These are phyloP conservation scores for Mamestra configurata DNA, from an alignment of 1,140 invertebrate species.

Conservation along the genomic window DNA sequence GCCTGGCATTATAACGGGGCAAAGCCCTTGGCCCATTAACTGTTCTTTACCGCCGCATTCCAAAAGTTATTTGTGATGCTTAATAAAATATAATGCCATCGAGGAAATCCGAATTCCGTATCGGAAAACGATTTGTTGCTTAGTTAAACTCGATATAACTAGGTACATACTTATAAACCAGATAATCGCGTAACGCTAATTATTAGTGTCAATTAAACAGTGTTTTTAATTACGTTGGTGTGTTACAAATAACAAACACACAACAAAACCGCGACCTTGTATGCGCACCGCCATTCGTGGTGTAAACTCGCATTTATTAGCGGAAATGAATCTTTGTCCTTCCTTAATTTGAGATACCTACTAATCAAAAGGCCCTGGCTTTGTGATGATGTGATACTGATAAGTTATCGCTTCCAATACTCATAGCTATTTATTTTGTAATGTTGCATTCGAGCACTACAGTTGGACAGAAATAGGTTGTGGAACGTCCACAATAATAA, in stretches of 20 bases:
- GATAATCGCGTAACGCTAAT: constrained; percentile 14
- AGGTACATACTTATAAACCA: background rate
- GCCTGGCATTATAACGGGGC: constrained; percentile 61
- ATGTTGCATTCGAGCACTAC: background rate
- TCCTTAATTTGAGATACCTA: background rate
- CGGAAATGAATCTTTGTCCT: background rate
- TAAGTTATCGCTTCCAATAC: background rate
- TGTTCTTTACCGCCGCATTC: constrained; percentile 60
- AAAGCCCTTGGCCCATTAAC: constrained; percentile 71
- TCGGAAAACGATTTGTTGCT: constrained; percentile 11
- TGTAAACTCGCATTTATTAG: background rate
- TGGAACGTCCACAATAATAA: constrained; percentile 26
- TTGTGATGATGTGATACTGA: background rate
- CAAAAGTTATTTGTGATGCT: constrained; percentile 50
- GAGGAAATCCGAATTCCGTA: background rate
- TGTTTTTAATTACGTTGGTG: constrained; percentile 24
- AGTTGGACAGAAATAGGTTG: constrained; percentile 5
- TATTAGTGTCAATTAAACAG: constrained; percentile 13
- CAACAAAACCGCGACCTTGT: constrained; percentile 4
- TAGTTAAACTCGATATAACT: constrained; percentile 18
- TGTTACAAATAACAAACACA: constrained; percentile 12
- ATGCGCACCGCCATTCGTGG: background rate
- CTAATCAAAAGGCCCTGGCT: background rate
- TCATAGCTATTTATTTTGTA: background rate
- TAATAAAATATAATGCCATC: constrained; percentile 6